Conservation (phyloP, 2,797 vertebrate genomes). For the Enteromius afrohamiltoni region DNA sequence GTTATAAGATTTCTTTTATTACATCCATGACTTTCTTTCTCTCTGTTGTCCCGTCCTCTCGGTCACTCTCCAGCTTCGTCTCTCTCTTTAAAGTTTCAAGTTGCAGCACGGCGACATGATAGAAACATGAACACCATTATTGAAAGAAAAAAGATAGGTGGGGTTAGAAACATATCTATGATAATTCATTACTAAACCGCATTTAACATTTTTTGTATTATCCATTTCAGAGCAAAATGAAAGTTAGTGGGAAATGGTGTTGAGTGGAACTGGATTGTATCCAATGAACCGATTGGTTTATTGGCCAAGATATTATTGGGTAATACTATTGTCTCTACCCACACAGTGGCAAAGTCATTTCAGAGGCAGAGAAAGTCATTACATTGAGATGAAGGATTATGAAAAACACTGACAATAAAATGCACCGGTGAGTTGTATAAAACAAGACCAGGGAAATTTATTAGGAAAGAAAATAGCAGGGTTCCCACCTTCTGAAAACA, state of each 20-base stretch:
- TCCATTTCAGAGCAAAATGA: not conserved
- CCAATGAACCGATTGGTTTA: not conserved
- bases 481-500: not conserved
- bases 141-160: not conserved
- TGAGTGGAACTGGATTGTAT: not conserved
- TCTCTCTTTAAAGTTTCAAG: not conserved
- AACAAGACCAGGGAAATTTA: not conserved
- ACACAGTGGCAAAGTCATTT: not conserved
- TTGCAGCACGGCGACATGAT: not conserved
- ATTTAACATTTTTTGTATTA: not conserved
- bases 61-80: not conserved
- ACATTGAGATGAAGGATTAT: constrained; percentile 7
- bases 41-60: not conserved
- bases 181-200: not conserved
- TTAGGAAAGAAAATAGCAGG: not conserved
- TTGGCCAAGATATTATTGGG: constrained; percentile 7
- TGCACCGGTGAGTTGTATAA: not conserved
- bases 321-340: constrained; percentile 6
- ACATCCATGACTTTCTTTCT: not conserved
- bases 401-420: not conserved
- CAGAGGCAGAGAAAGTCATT: constrained; percentile 10
- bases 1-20: constrained; percentile 36
- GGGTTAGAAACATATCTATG: not conserved
- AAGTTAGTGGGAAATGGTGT: not conserved
- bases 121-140: not conserved